These are phyloP conservation scores for Heliornis fulica DNA, from an alignment of 2,113 vertebrate genomes.

Conservation along the genomic window DNA sequence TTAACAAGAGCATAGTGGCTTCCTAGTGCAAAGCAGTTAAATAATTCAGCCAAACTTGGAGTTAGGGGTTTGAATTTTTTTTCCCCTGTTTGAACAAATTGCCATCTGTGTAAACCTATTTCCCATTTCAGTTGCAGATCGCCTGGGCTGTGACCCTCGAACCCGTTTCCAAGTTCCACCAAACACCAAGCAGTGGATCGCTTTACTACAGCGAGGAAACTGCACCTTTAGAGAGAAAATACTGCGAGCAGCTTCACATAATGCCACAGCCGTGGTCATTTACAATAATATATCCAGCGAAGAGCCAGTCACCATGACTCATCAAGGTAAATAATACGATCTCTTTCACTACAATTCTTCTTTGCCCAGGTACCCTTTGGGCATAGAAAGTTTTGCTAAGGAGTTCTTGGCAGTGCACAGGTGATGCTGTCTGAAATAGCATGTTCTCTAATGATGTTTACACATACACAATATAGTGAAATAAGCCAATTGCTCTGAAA, in stretches of 20 bases:
- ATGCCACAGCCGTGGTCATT: constrained; percentile 93
- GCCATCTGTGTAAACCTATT: not conserved
- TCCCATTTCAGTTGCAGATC: constrained; percentile 82
- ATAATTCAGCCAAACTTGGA: not conserved
- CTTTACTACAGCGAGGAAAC: constrained; percentile 92
- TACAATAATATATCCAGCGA: constrained; percentile 94
- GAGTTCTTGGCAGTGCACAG: not conserved
- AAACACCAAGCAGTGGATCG: constrained; percentile 91
- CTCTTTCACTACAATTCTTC: not conserved
- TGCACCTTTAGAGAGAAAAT: constrained; percentile 98
- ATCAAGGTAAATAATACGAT: constrained; percentile 84
- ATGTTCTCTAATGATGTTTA: not conserved
- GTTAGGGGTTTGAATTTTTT: too few relatives aligned
- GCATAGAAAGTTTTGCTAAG: not conserved
- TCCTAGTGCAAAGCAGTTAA: not conserved
- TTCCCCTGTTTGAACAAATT: not conserved
- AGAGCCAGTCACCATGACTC: constrained; percentile 93
- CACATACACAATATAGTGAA: not conserved
- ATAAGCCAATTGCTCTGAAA: not conserved
- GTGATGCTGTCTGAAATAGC: not conserved
- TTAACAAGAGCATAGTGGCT: not conserved
- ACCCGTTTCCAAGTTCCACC: constrained; percentile 91
- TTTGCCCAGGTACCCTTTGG: not conserved
- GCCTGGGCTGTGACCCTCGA: constrained; percentile 90
- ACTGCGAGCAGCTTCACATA: constrained; percentile 87